These are phyloP conservation scores for Pheosia gnoma DNA, from an alignment of 2,888 invertebrate species.

Conservation along the genomic window DNA sequence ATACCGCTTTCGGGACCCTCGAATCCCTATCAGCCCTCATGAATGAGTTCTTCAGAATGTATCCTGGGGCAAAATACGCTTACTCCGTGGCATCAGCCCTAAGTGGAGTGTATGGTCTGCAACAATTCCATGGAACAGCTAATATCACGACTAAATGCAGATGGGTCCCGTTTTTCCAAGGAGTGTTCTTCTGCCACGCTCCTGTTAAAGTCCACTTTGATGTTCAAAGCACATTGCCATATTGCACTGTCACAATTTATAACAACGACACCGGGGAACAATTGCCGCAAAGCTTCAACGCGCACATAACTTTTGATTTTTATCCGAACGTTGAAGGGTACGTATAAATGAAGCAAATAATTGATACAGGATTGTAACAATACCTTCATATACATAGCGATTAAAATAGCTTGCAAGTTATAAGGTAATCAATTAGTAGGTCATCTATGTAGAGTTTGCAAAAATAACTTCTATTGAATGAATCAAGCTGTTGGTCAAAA, in stretches of 20 bases:
- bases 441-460: too few relatives aligned
- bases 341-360: slow-evolving; percentile 20
- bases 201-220: slow-evolving; percentile 71
- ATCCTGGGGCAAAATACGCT: slow-evolving; percentile 61
- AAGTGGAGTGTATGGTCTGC: slow-evolving; percentile 56
- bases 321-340: slow-evolving; percentile 63
- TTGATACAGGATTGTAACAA: too few relatives aligned
- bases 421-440: too few relatives aligned
- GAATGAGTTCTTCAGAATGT: slow-evolving; percentile 73
- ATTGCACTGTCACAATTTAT: slow-evolving; percentile 59
- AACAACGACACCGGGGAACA: slow-evolving; percentile 63
- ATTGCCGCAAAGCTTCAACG: slow-evolving; percentile 61
- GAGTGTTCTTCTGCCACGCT: slow-evolving; percentile 65
- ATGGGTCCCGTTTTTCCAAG: slow-evolving; percentile 76
- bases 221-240: slow-evolving; percentile 53
- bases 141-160: slow-evolving; percentile 55
- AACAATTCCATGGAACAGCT: slow-evolving; percentile 54
- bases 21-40: slow-evolving; percentile 65
- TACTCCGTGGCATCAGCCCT: slow-evolving; percentile 71
- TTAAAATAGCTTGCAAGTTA: too few relatives aligned
- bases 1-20: slow-evolving; percentile 63
- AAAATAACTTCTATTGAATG: too few relatives aligned
- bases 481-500: too few relatives aligned
- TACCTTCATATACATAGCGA: too few relatives aligned
- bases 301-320: slow-evolving; percentile 66